These are phyloP conservation scores for Chionis minor DNA, from an alignment of 2,113 vertebrate species.

Conservation along the genomic window DNA sequence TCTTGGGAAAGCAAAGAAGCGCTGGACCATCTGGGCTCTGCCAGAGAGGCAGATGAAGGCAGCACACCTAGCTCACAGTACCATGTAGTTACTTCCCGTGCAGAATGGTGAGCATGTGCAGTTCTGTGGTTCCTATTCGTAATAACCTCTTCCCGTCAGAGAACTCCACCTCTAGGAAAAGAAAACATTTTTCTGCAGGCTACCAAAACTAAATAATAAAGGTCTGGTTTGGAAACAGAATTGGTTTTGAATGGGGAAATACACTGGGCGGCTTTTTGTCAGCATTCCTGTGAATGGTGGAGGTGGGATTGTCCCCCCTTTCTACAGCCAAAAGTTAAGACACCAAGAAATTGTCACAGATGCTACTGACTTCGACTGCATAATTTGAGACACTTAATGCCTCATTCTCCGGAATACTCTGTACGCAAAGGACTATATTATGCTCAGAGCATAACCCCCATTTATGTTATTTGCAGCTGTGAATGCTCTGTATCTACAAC, in stretches of 20 bases:
- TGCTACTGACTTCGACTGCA: not conserved
- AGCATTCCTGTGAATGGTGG: not conserved
- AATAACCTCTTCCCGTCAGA: not conserved
- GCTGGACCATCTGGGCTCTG: not conserved
- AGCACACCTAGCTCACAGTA: not conserved
- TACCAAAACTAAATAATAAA: not conserved
- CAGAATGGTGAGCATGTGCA: not conserved
- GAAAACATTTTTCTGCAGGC: not conserved
- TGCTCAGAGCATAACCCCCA: not conserved
- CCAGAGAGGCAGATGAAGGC: not conserved
- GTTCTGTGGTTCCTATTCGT: fast-evolving
- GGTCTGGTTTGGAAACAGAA: not conserved
- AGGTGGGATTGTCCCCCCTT: not conserved
- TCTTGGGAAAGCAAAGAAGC: not conserved
- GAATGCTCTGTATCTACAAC: not conserved
- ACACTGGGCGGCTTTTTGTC: not conserved
- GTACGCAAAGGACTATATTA: not conserved
- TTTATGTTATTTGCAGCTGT: not conserved
- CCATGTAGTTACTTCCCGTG: not conserved
- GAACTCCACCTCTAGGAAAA: not conserved
- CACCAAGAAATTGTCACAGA: not conserved
- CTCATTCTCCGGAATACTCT: not conserved
- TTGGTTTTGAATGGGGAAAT: not conserved
- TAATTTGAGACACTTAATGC: not conserved
- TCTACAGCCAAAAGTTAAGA: not conserved